Conservation (phyloP, 2,888 invertebrate genomes). For the Nephrotoma flavescens region DNA sequence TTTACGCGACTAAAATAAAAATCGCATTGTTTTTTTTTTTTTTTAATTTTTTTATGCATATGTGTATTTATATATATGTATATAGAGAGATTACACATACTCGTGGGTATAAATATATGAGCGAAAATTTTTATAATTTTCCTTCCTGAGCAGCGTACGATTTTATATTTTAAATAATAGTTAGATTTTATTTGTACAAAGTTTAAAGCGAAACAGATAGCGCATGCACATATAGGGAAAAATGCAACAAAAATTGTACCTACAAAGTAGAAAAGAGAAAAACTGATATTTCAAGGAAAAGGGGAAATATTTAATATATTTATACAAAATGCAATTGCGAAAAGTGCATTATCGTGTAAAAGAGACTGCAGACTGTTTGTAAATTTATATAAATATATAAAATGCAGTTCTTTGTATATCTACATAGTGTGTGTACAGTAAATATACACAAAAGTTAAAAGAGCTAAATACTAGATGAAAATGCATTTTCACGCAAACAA, state of each 20-base stretch:
- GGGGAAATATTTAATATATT: background rate
- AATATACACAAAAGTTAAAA: background rate
- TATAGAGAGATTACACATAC: too few species aligned
- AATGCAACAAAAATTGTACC: background rate
- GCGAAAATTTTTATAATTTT: slow-evolving; percentile 13
- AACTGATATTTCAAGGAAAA: background rate
- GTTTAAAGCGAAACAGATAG: slow-evolving; percentile 7
- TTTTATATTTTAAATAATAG: background rate
- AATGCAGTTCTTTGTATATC: background rate
- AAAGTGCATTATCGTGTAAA: background rate
- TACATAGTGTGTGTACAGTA: background rate
- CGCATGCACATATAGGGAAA: slow-evolving; percentile 15
- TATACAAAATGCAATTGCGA: background rate
- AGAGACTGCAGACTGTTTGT: background rate
- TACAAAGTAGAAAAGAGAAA: background rate
- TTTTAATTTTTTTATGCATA: background rate
- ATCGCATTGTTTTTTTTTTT: slow-evolving; percentile 18
- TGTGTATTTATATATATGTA: background rate
- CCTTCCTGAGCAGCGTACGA: background rate
- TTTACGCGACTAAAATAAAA: slow-evolving; percentile 34
- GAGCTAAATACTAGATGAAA: background rate
- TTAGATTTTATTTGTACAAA: background rate
- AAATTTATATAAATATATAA: background rate
- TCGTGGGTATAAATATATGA: slow-evolving; percentile 5
- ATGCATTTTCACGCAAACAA: background rate